Evolutionary conservation across 2,113 vertebrate genomes (phyloP).

Genomic region (Grammomys surdaster): DNA sequence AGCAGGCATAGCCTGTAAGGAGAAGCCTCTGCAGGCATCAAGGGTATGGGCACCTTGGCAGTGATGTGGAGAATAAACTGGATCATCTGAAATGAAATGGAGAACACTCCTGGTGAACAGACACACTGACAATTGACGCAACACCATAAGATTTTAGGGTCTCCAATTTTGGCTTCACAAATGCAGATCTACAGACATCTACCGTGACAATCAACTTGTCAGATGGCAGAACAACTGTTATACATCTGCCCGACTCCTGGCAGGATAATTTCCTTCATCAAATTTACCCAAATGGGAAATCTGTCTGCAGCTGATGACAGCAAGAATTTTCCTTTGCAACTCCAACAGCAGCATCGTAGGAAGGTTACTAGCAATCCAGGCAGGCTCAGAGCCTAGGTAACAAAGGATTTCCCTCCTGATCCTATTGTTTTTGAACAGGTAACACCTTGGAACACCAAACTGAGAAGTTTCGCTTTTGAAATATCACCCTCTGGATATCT

Average conservation of each 20-base stretch:
- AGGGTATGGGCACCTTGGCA: not conserved
- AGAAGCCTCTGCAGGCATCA: not conserved
- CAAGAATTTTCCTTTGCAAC: conserved; percentile 3
- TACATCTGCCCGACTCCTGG: conserved; percentile 37
- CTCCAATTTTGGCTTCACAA: conserved; percentile 54
- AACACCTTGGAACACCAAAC: not conserved
- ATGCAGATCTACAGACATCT: conserved; percentile 22
- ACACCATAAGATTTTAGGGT: conserved; percentile 4
- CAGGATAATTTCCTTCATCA: conserved; percentile 72
- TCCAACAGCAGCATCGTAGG: not conserved
- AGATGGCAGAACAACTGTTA: conserved; percentile 6
- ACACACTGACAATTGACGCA: conserved; percentile 8
- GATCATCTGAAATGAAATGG: conserved; percentile 5
- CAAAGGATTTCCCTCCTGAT: conserved; percentile 19
- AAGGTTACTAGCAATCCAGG: conserved; percentile 39
- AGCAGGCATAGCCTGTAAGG: not conserved
- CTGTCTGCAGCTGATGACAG: conserved; percentile 40
- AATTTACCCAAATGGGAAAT: conserved; percentile 61
- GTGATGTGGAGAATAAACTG: not conserved
- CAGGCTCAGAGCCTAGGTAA: not conserved
- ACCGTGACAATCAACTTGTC: conserved; percentile 63
- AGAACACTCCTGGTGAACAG: not conserved
- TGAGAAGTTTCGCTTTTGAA: conserved; percentile 12
- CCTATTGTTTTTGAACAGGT: conserved; percentile 25
- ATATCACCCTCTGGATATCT: not conserved